Evolutionary conservation across 2,797 vertebrate genomes (phyloP), one percentile per base, ranked within the genome.

Genomic region (Zenarchopterus dispar): DNA sequence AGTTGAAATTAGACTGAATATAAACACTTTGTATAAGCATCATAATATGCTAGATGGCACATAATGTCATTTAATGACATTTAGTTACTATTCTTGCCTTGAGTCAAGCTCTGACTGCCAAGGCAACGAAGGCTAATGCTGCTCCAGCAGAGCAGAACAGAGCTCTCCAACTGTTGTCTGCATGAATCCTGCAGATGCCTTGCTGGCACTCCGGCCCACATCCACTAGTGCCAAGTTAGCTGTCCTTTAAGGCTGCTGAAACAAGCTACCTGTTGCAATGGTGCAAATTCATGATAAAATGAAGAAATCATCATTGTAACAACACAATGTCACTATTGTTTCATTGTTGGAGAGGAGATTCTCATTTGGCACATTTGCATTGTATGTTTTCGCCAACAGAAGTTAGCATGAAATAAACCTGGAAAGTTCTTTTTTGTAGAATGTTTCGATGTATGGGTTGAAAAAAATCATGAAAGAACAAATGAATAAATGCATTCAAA

Each of bases 221-320:
- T 49, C 39, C 52, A 42, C 49, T 44, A 9, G 42, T 17, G n/a
- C 42, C 42, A 44, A 44, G 24, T 26, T 18, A 44, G 42, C 18
- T 44, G 42, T 44, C 42, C 17, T 44, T 44, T 17, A 44, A 44
- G 42, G n/a, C 42, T 44, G 42, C 9, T 44, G 17, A 17, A 44
- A 44, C 42, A 44, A 44, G 42, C 18, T 44, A n/a, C 18, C 42
- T 44, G 42, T 44, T 44, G 42, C 42, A 44, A 3, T 26, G 24
- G 24, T 26, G 24, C 3, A 26, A 26, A 26, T 19, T 44, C 18
- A 44, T 44, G 42, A 44, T 44, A n/a, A 19, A 17, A 2, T 43
- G 47, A 53, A 66, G 33, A 75, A 44, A 44, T 44, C n/a, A 18
- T 18, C 42, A 44, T 44, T n/a, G 17, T 17, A n/a, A 6, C 1